Percentiles rank a stretch among this genome's conserved stretches.
Conservation (phyloP, 2,797 vertebrate genomes). For the Silurus aristotelis region DNA sequence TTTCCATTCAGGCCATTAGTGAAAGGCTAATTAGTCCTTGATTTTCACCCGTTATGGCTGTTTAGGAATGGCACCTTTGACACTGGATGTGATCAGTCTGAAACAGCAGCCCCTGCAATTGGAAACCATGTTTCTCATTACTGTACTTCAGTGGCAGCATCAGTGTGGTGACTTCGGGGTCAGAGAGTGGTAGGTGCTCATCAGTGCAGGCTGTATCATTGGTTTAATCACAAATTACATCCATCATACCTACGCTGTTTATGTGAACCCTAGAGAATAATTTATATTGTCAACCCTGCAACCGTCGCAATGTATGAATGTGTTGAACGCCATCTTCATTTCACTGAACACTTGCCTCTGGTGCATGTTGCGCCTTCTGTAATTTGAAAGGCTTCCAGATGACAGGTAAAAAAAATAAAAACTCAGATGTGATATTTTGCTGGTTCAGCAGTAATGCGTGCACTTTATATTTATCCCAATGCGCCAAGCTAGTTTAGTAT, state of each 20-base stretch:
- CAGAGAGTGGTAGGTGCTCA: slow-evolving; percentile 57
- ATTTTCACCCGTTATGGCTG: slow-evolving; percentile 53
- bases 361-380: slow-evolving; percentile 44
- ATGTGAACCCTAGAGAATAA: slow-evolving; percentile 51
- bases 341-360: slow-evolving; percentile 56
- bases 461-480: slow-evolving; percentile 47
- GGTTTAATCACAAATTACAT: slow-evolving; percentile 64
- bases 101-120: slow-evolving; percentile 45
- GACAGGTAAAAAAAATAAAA: slow-evolving; percentile 53
- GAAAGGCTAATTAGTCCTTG: slow-evolving; percentile 35
- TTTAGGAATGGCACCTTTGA: slow-evolving; percentile 58
- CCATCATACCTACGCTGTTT: slow-evolving; percentile 62
- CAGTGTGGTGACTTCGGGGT: slow-evolving; percentile 59
- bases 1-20: not conserved
- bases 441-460: slow-evolving; percentile 59
- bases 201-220: slow-evolving; percentile 36
- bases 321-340: slow-evolving; percentile 65
- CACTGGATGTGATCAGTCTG: slow-evolving; percentile 58
- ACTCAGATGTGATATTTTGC: slow-evolving; percentile 61
- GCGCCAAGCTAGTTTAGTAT: slow-evolving; percentile 11
- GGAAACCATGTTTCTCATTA: slow-evolving; percentile 60
- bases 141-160: slow-evolving; percentile 36
- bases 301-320: slow-evolving; percentile 50
- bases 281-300: slow-evolving; percentile 55
- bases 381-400: slow-evolving; percentile 61